These are phyloP conservation scores for Dendroctonus ponderosae DNA, from an alignment of 1,140 invertebrate species.

Conservation along the genomic window DNA sequence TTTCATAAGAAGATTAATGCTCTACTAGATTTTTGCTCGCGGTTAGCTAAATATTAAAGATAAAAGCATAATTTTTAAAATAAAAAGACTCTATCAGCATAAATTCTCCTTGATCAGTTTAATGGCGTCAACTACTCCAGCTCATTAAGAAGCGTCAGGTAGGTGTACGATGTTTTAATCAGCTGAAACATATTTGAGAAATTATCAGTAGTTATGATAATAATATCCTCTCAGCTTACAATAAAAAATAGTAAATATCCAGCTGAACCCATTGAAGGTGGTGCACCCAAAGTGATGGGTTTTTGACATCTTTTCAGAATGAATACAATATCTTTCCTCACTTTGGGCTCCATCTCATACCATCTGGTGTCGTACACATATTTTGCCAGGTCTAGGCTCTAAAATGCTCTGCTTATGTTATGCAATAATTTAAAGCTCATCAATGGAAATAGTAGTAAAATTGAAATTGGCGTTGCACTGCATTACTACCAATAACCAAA, in stretches of 20 bases:
- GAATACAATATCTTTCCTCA: slow-evolving; percentile 20
- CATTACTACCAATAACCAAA: background rate
- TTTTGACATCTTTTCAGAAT: slow-evolving; percentile 25
- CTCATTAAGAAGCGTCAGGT: slow-evolving; percentile 26
- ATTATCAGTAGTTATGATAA: background rate
- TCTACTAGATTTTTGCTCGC: background rate
- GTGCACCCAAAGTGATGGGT: slow-evolving; percentile 17
- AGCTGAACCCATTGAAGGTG: slow-evolving; percentile 15
- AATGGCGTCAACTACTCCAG: slow-evolving; percentile 6
- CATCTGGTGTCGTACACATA: slow-evolving; percentile 20
- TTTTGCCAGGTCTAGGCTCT: slow-evolving; percentile 14
- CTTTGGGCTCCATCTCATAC: slow-evolving; percentile 19
- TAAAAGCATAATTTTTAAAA: background rate
- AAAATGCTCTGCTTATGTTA: background rate
- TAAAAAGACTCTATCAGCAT: background rate
- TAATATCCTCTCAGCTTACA: slow-evolving; percentile 1
- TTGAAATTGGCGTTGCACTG: background rate
- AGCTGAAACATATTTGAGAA: slow-evolving; percentile 20
- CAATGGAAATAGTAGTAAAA: background rate
- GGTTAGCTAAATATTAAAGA: background rate
- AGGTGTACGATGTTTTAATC: slow-evolving; percentile 32
- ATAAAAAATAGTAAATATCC: slow-evolving; percentile 11
- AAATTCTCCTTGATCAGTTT: background rate
- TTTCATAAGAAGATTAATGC: background rate
- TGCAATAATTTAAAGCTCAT: background rate